Evolutionary conservation across 2,797 vertebrate species (phyloP).

Genomic region (Peromyscus eremicus): DNA sequence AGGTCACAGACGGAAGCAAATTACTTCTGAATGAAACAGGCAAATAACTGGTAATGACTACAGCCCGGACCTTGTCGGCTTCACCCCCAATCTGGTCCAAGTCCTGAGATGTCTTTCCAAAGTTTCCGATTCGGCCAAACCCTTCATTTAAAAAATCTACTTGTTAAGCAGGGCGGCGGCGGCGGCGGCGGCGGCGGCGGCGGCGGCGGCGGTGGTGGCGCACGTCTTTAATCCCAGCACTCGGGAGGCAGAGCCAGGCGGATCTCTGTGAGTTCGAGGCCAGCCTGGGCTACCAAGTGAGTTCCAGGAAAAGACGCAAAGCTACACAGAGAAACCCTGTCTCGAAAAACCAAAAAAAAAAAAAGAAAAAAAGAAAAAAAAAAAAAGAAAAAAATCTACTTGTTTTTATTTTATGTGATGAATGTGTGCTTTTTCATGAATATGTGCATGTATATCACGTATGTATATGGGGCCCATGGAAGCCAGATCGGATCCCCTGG

Average conservation of each 20-base stretch:
- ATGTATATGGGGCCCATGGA: too few relatives aligned
- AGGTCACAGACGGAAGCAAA: conserved; percentile 8
- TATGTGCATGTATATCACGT: not conserved
- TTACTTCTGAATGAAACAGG: conserved; percentile 49
- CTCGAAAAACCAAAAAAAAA: too few relatives aligned
- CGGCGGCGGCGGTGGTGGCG: too few relatives aligned
- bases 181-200: too few relatives aligned
- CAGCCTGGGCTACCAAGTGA: too few relatives aligned
- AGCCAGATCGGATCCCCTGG: not conserved
- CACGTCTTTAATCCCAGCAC: too few relatives aligned
- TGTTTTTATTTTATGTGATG: not conserved
- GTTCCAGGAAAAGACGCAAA: too few relatives aligned
- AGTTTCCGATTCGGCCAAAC: conserved; percentile 48
- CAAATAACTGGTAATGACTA: not conserved
- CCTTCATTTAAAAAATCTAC: not conserved
- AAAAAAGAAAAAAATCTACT: not conserved
- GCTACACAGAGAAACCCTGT: too few relatives aligned
- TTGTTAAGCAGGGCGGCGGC: too few relatives aligned
- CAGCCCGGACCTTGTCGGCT: not conserved
- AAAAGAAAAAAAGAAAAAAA: too few relatives aligned
- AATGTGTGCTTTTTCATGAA: not conserved
- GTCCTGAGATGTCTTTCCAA: conserved; percentile 46
- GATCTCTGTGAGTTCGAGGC: too few relatives aligned
- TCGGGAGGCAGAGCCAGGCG: too few relatives aligned
- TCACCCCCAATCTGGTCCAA: conserved; percentile 29